Evolutionary conservation across 2,888 invertebrate species (phyloP).

Genomic region (Drosophila macrospina): DNA sequence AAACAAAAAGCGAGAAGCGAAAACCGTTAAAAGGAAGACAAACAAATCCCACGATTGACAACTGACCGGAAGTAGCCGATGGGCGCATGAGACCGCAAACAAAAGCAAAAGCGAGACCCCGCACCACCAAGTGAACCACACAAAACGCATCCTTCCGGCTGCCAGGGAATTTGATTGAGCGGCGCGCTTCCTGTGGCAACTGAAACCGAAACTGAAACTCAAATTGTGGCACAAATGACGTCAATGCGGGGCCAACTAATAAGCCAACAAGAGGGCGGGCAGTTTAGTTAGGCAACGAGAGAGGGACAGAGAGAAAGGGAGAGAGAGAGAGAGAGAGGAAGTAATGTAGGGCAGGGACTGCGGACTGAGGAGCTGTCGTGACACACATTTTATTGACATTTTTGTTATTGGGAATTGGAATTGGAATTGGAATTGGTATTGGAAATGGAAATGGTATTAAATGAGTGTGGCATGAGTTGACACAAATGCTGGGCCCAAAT

Average conservation of each 20-base stretch:
- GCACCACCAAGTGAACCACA: conserved; percentile 27
- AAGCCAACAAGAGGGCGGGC: conserved; percentile 43
- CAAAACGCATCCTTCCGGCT: conserved; percentile 58
- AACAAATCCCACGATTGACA: conserved; percentile 54
- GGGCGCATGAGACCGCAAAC: conserved; percentile 34
- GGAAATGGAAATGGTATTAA: conserved; percentile 28
- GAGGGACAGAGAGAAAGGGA: background rate
- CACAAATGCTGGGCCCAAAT: conserved; percentile 19
- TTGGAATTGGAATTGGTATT: no score
- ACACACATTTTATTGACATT: conserved; percentile 45
- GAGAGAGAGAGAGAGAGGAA: background rate
- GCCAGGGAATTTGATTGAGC: conserved; percentile 40
- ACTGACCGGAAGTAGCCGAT: conserved; percentile 43
- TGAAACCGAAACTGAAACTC: conserved; percentile 28
- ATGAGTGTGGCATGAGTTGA: conserved; percentile 38
- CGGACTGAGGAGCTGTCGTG: background rate
- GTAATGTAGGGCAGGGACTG: no score
- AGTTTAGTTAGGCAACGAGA: background rate
- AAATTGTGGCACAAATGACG: conserved; percentile 38
- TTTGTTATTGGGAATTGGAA: conserved; percentile 24
- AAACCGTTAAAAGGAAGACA: conserved; percentile 35
- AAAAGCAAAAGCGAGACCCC: conserved; percentile 15
- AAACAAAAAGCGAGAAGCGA: conserved; percentile 5
- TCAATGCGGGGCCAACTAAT: conserved; percentile 51
- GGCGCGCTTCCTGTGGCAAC: conserved; percentile 40